Base-by-base conservation (phyloP, 2,113 vertebrate genomes). In the Sprattus sprattus region DNA sequence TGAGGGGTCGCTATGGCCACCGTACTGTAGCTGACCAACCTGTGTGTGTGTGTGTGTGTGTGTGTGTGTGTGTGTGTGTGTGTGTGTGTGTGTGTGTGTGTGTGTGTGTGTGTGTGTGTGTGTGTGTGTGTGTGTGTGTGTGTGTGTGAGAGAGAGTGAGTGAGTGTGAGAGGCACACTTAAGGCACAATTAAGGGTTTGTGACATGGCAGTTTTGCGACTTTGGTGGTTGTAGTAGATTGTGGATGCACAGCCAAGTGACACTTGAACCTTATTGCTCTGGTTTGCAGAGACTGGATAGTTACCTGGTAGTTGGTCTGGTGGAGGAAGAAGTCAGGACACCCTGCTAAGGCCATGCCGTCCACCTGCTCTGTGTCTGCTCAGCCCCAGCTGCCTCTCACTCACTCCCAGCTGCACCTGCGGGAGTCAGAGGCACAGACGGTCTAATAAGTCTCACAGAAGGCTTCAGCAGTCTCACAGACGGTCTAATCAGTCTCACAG, bases 311-410 rank as follows among this genome's bases (percentile, higher is more conserved):
- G 90, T 96, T 96, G 49, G 95, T 95, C 93, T 95, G 96, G 92
- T 93, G 95, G 86, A 97, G 91, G 91, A 97, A 97, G 93, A 96
- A 97, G 91, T 97, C 97, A 89, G 96, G 96, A 88, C 95, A 97
- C 93, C 96, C 97, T 84, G 96, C 96, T 94, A 98, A 95, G 94
- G 97, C 96, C 96, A 98, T 97, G 91, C 91, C 92, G 87, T 88
- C 87, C 84, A 71, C 25, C 64, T 71, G 64, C 87, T 88, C 88
- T 89, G 90, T 94, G 93, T 92, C 90, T 90, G 92, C 87, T 92
- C 91, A 92, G 91, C 89, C 90, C 92, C 90, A 89, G 88, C 85
- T 82, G 46, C 88, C 84, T 39, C 46, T 88, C 90, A 25, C 28
- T 7, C 20, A 28, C 54, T 75, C n/a, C 10, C 84, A 89, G 44